Conservation (phyloP, 2,888 invertebrate species). For the Phalangium opilio region DNA sequence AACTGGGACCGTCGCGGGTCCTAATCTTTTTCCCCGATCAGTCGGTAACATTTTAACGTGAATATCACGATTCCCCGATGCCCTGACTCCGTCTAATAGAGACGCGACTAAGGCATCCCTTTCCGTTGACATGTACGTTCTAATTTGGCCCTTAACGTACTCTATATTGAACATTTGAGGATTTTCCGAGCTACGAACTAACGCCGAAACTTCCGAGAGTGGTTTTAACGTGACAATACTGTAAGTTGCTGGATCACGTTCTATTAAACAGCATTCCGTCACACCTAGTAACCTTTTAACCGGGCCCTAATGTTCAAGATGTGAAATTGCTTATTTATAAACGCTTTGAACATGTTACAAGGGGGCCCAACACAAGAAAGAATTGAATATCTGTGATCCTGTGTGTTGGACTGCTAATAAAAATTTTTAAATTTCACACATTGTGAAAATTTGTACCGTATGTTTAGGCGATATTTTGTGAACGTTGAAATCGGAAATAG, state of each 20-base stretch:
- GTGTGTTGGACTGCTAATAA: neutral
- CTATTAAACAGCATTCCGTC: slow-evolving; percentile 85
- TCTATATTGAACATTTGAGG: slow-evolving; percentile 88
- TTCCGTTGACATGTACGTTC: slow-evolving; percentile 82
- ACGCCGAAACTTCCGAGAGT: slow-evolving; percentile 54
- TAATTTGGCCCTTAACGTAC: slow-evolving; percentile 74
- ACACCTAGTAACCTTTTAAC: slow-evolving; percentile 79
- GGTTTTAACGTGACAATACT: slow-evolving; percentile 65
- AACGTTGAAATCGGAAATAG: slow-evolving; percentile 87
- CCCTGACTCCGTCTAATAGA: slow-evolving; percentile 85
- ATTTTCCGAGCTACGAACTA: slow-evolving; percentile 74
- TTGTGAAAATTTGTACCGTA: slow-evolving; percentile 29
- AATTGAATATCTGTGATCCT: too few species aligned
- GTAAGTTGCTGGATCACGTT: slow-evolving; percentile 94
- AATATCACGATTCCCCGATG: slow-evolving; percentile 91
- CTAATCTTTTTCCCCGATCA: slow-evolving; percentile 68
- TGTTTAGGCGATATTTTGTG: slow-evolving; percentile 76
- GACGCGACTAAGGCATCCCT: slow-evolving; percentile 91
- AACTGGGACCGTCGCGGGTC: slow-evolving; percentile 63
- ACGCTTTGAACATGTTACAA: neutral
- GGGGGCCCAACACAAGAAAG: too few species aligned
- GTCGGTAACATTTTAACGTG: slow-evolving; percentile 77
- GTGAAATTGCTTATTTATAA: neutral
- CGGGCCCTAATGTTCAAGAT: slow-evolving; percentile 40
- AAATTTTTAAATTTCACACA: neutral